phyloP scores from a whole-genome alignment of 2,113 vertebrate species.

The Hippocampus abdominalis region DNA sequence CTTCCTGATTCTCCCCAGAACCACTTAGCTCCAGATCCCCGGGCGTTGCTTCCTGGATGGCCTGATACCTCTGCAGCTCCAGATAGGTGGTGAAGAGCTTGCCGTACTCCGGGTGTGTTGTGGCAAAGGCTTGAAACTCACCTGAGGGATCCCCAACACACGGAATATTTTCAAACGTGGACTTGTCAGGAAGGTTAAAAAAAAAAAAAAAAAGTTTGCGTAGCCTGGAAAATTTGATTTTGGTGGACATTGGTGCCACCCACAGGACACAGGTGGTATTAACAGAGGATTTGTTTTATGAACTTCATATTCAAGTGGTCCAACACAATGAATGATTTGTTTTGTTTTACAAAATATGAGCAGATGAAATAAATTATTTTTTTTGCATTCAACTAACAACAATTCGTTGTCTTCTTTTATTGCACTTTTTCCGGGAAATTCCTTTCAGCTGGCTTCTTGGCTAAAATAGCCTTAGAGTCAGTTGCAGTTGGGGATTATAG shows the following conservation, averaged over 20 bases:
- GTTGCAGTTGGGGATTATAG: not conserved
- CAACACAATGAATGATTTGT: too few relatives aligned
- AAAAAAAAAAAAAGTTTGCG: not conserved
- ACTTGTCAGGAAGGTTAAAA: not conserved
- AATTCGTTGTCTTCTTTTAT: not conserved
- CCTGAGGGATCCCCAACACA: slow-evolving; percentile 61
- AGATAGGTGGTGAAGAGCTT: slow-evolving; percentile 94
- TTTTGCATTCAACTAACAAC: too few relatives aligned
- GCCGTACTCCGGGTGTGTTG: slow-evolving; percentile 87
- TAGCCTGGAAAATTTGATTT: not conserved
- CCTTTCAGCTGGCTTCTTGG: not conserved
- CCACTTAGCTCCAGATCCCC: slow-evolving; percentile 44
- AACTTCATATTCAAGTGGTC: too few relatives aligned
- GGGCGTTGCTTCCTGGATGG: slow-evolving; percentile 65
- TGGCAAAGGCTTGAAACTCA: slow-evolving; percentile 86
- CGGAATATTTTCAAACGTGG: not conserved
- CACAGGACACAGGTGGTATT: too few relatives aligned
- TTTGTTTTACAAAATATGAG: too few relatives aligned
- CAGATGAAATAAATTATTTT: too few relatives aligned
- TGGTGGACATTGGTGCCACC: not conserved
- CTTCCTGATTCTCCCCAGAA: slow-evolving; percentile 66
- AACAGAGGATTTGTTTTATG: too few relatives aligned
- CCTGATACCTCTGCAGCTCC: slow-evolving; percentile 88
- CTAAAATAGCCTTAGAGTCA: not conserved
- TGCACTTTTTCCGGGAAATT: not conserved